These are phyloP conservation scores for Sisyra nigra DNA, from an alignment of 2,888 invertebrate genomes.

Conservation along the genomic window DNA sequence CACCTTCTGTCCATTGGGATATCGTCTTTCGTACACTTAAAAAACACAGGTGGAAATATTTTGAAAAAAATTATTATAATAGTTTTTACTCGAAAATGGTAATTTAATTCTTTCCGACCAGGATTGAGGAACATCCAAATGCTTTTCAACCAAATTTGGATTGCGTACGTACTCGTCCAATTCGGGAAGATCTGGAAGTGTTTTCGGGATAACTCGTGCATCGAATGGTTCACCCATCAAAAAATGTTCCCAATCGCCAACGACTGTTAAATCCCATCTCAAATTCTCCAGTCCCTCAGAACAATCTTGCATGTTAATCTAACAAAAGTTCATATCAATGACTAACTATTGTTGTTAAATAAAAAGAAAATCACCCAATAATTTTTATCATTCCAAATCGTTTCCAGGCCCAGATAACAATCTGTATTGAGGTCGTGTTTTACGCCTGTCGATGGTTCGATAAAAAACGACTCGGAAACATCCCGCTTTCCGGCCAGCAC, in stretches of 20 bases:
- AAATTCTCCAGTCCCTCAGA: slow-evolving; percentile 31
- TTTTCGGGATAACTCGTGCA: slow-evolving; percentile 27
- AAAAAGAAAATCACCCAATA: slow-evolving; percentile 71
- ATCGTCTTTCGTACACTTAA: slow-evolving; percentile 47
- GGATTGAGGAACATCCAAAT: slow-evolving; percentile 57
- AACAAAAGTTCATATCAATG: too few species aligned
- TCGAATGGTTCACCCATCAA: slow-evolving; percentile 49
- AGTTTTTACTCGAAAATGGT: slow-evolving; percentile 20
- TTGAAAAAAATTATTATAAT: too few species aligned
- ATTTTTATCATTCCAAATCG: slow-evolving; percentile 74
- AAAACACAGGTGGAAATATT: too few species aligned
- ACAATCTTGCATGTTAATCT: slow-evolving; percentile 46
- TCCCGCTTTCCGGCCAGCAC: slow-evolving; percentile 41
- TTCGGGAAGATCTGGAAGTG: slow-evolving; percentile 23
- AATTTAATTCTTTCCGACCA: slow-evolving; percentile 58
- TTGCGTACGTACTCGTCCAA: neutral
- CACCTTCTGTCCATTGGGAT: slow-evolving; percentile 52
- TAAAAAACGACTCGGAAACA: slow-evolving; percentile 51
- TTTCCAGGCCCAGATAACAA: slow-evolving; percentile 62
- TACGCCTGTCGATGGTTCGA: slow-evolving; percentile 72
- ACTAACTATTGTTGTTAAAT: too few species aligned
- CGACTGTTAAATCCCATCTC: slow-evolving; percentile 43
- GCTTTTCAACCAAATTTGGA: slow-evolving; percentile 35
- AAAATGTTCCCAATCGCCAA: slow-evolving; percentile 54
- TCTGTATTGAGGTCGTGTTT: slow-evolving; percentile 35